phyloP scores from a whole-genome alignment of 2,888 invertebrate species.

The Andrena haemorrhoa region DNA sequence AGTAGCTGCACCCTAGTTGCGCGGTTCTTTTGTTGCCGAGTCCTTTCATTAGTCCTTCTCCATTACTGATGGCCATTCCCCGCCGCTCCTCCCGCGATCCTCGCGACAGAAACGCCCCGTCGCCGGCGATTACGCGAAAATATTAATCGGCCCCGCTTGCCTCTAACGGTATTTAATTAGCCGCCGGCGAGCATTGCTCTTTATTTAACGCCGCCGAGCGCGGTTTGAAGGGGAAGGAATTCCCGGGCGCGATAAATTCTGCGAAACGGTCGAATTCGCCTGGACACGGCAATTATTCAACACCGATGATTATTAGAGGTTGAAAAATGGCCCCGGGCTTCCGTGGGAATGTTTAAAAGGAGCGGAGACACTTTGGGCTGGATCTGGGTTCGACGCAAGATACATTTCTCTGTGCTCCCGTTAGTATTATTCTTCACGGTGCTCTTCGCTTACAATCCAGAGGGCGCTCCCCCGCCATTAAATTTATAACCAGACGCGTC shows the following conservation, averaged over 20 bases:
- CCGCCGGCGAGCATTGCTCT: neutral
- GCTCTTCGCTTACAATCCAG: neutral
- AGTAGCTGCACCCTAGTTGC: conserved; percentile 31
- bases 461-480: neutral
- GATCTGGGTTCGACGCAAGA: no score
- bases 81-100: neutral
- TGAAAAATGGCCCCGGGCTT: no score
- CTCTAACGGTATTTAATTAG: neutral
- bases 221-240: no score
- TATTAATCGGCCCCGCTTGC: neutral
- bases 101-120: neutral
- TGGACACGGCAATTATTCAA: no score
- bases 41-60: conserved; percentile 34
- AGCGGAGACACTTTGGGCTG: no score
- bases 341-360: no score
- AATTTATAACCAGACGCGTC: neutral
- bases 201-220: no score
- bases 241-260: no score
- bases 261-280: no score
- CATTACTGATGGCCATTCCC: conserved; percentile 18
- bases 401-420: no score
- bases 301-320: no score
- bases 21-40: conserved; percentile 44
- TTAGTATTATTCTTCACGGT: no score
- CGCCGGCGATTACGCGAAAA: neutral